Evolutionary conservation across 2,797 vertebrate genomes (phyloP).

Genomic region (Todus mexicanus): DNA sequence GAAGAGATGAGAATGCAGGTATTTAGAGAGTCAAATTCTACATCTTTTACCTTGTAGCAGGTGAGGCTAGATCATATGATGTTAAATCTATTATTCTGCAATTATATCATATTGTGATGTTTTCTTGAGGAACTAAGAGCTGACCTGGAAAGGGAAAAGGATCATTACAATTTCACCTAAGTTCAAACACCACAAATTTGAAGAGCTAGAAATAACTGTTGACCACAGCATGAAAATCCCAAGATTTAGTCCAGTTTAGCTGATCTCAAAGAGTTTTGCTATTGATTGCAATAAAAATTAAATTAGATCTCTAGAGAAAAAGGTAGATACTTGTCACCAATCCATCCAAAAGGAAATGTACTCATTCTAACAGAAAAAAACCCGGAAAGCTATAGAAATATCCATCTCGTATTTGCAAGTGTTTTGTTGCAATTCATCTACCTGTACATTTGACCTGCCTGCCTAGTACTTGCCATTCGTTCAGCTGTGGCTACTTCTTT

Average conservation of each 20-base stretch:
- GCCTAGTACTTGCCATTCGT: background rate
- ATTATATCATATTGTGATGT: background rate
- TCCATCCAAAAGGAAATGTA: background rate
- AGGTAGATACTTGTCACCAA: background rate
- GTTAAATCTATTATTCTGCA: background rate
- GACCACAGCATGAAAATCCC: background rate
- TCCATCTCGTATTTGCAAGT: background rate
- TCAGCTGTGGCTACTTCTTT: background rate
- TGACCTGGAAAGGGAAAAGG: background rate
- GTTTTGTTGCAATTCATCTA: background rate
- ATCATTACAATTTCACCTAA: background rate
- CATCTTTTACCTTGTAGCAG: background rate
- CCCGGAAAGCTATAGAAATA: background rate
- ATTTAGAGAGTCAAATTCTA: background rate
- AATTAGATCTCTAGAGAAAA: background rate
- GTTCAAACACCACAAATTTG: background rate
- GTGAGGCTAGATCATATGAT: background rate
- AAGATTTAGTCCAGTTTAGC: background rate
- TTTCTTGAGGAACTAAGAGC: background rate
- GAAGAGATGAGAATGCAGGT: background rate
- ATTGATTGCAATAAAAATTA: background rate
- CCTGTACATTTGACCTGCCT: background rate
- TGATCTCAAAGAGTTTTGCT: background rate
- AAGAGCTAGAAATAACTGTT: background rate
- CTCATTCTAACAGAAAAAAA: background rate